Conservation (phyloP, 2,888 invertebrate species). For the Tuberolachnus salignus region DNA sequence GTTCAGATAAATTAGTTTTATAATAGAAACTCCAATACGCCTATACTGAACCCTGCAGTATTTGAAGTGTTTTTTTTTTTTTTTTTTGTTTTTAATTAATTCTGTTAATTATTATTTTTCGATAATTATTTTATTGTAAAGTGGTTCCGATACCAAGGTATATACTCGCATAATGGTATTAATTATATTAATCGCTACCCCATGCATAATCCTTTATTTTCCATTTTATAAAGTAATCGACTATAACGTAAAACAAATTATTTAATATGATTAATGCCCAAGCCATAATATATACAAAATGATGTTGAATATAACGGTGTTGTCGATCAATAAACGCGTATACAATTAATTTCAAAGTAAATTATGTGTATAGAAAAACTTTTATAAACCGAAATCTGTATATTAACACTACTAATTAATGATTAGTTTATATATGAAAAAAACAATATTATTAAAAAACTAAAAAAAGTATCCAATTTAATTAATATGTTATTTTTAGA, state of each 20-base stretch:
- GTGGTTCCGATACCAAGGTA: background rate
- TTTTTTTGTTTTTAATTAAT: constrained; percentile 9
- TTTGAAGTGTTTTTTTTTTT: constrained; percentile 16
- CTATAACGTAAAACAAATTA: background rate
- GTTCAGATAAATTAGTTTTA: constrained; percentile 19
- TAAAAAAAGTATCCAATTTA: too few relatives aligned
- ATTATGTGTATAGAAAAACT: constrained; percentile 13
- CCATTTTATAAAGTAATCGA: constrained; percentile 17
- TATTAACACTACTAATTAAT: background rate
- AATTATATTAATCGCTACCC: constrained; percentile 16
- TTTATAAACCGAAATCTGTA: background rate
- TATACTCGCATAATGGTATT: constrained; percentile 7
- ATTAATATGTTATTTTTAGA: too few relatives aligned
- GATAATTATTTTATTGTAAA: constrained; percentile 21
- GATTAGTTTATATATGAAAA: too few relatives aligned
- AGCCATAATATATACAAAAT: too few relatives aligned
- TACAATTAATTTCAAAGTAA: constrained; percentile 1
- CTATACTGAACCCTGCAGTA: background rate
- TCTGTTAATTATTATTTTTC: constrained; percentile 30
- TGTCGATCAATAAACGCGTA: too few relatives aligned
- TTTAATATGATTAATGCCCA: background rate
- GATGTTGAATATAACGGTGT: too few relatives aligned
- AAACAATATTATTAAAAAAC: too few relatives aligned
- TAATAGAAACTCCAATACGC: background rate
- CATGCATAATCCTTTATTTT: constrained; percentile 8